These are phyloP conservation scores for Pseudochromis fuscus DNA, from an alignment of 2,797 vertebrate genomes.

Conservation along the genomic window DNA sequence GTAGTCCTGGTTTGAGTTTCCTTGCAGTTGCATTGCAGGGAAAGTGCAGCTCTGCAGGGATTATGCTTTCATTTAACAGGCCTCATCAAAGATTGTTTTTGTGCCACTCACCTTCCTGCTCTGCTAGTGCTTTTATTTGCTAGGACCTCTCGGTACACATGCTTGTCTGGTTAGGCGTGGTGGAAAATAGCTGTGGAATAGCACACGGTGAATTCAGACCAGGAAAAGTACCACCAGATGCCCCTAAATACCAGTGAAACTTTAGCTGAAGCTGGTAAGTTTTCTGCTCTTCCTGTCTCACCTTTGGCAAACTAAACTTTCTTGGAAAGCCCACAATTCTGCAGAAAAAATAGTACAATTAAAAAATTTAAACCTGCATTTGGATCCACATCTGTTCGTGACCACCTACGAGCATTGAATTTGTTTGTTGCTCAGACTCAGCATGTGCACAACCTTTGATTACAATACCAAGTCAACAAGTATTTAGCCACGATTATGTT, in stretches of 20 bases:
- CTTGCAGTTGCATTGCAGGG: conserved; percentile 44
- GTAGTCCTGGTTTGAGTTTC: conserved; percentile 68
- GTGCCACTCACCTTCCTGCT: conserved; percentile 56
- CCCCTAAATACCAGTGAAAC: conserved; percentile 9
- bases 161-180: conserved; percentile 42
- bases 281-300: neutral
- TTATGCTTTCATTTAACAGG: conserved; percentile 54
- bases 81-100: conserved; percentile 61
- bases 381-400: neutral
- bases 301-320: neutral
- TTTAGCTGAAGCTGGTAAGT: neutral
- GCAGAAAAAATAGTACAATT: no score
- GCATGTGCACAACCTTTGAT: no score
- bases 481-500: no score
- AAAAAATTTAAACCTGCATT: neutral
- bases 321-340: no score
- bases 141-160: conserved; percentile 27
- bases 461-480: no score
- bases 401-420: no score
- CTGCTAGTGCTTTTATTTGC: conserved; percentile 49
- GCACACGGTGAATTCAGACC: conserved; percentile 7
- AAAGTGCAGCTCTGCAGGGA: conserved; percentile 48
- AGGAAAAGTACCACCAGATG: conserved; percentile 32
- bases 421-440: no score
- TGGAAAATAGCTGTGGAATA: conserved; percentile 48